A percentile compares a stretch with the other conserved stretches of the same genome.
Conservation (phyloP, 1,140 invertebrate genomes). For the Drosophila pseudoananassae region DNA sequence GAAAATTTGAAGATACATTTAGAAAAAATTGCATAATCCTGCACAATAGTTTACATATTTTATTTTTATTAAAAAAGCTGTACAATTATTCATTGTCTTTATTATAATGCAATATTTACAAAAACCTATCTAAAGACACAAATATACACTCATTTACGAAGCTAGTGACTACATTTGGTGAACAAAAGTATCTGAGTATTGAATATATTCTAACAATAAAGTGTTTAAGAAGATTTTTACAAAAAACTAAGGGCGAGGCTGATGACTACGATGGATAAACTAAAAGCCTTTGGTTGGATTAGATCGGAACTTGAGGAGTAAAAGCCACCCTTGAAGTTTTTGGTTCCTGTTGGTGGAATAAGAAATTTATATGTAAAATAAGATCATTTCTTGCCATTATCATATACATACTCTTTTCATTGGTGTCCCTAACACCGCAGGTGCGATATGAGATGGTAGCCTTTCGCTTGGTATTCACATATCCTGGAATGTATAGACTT, state of each 20-base stretch:
- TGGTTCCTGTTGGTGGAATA: constrained; percentile 51
- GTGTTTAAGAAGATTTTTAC: constrained; percentile 17
- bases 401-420: constrained; percentile 86
- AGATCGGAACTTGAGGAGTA: constrained; percentile 45
- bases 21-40: background rate
- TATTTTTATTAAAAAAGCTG: background rate
- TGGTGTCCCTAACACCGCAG: constrained; percentile 89
- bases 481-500: constrained; percentile 91
- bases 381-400: background rate
- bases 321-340: constrained; percentile 60
- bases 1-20: background rate
- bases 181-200: constrained; percentile 20
- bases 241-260: constrained; percentile 41
- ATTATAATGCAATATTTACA: constrained; percentile 17
- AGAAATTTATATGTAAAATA: background rate
- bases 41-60: background rate
- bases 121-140: background rate
- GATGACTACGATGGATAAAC: constrained; percentile 57
- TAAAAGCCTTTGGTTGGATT: constrained; percentile 58
- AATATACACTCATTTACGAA: constrained; percentile 20
- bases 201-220: background rate
- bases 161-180: constrained; percentile 26
- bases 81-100: background rate
- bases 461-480: constrained; percentile 89
- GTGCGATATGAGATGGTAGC: constrained; percentile 88